These are phyloP conservation scores for Limenitis camilla DNA, from an alignment of 2,888 invertebrate species.

Conservation along the genomic window DNA sequence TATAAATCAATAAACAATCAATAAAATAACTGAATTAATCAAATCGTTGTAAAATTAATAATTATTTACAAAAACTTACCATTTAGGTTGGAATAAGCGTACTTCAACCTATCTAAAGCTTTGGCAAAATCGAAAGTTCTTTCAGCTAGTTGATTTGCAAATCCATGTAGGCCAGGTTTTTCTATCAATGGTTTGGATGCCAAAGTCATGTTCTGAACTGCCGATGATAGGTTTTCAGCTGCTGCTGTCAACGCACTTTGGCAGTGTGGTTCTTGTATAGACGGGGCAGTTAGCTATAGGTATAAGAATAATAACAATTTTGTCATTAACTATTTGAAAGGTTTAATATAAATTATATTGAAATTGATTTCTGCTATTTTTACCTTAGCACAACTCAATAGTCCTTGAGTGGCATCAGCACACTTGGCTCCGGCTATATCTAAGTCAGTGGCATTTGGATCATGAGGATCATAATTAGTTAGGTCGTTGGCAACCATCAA, in stretches of 20 bases:
- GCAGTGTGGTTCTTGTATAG: constrained; percentile 54
- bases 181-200: constrained; percentile 41
- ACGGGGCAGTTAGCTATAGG: constrained; percentile 47
- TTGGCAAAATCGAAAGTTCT: constrained; percentile 37
- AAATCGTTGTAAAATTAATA: no score
- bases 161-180: constrained; percentile 26
- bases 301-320: not conserved
- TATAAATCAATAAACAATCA: no score
- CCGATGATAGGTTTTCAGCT: constrained; percentile 35
- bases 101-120: constrained; percentile 44
- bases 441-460: constrained; percentile 28
- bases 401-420: constrained; percentile 37
- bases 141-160: constrained; percentile 30
- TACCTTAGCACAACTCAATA: constrained; percentile 49
- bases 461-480: constrained; percentile 13
- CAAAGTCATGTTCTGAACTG: constrained; percentile 36
- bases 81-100: constrained; percentile 30
- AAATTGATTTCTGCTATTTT: no score
- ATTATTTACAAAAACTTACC: constrained; percentile 15
- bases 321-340: no score
- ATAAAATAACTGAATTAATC: no score
- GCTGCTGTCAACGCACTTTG: constrained; percentile 52
- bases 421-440: constrained; percentile 34
- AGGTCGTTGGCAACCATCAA: constrained; percentile 30
- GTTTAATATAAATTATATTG: no score